Evolutionary conservation across 2,888 invertebrate species (phyloP), one percentile per base, ranked within the genome.

Genomic region (Tenthredo notha): DNA sequence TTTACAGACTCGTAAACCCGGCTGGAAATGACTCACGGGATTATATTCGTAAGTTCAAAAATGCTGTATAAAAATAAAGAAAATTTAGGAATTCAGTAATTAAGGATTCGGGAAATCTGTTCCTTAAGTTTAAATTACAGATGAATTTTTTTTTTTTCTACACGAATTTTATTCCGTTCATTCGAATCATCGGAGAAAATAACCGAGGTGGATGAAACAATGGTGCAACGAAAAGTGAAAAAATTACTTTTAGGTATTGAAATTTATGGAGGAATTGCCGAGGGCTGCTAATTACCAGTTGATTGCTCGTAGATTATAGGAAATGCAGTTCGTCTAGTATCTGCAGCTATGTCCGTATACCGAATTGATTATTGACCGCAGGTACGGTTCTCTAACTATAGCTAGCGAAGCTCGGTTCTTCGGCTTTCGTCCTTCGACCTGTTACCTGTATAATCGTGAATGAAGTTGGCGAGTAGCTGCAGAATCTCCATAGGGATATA

Each of bases 241-340:
- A 29, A 77, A 77, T 21, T 74, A 1, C 29, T 29, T 33, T 29
- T 5, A 33, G 50, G 50, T 12, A 50, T 25, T 54, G 50, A 25
- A 50, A 33, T 50, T 50, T n/a, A 47, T 47, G 29, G 47, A 25
- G 77, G 33, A 50, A 77, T 33, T 12, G 15, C 29, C 47, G 75
- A 75, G 85, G 75, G 74, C 78, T 85, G 74, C 88, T 90, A 91
- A 91, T 91, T 90, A 91, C 88, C 88, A 87, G 88, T 88, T 90
- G 90, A 91, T 91, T 91, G 91, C 91, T 89, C 88, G 88, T 86
- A 90, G 90, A 91, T 91, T 91, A 90, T 90, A 90, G 91, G 91
- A 91, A 91, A 91, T 91, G 88, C 88, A 90, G 89, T 91, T 91
- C 87, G 86, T 83, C 84, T 87, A 88, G 89, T 88, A 67, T 70